Conservation (phyloP, 2,113 vertebrate species). For the Stigmatopora argus region DNA sequence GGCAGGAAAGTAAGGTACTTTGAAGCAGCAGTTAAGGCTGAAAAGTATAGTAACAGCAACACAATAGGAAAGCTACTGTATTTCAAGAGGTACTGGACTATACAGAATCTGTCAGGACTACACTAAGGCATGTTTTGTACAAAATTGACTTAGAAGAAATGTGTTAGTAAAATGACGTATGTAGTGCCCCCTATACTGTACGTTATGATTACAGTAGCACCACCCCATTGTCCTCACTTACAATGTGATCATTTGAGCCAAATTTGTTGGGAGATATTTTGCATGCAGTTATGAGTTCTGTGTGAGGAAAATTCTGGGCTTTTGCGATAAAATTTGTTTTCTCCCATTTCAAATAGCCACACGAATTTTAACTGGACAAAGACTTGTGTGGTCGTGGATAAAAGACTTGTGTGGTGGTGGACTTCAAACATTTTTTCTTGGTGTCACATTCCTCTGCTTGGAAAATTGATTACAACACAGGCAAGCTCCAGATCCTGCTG, state of each 20-base stretch:
- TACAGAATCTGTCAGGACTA: background rate
- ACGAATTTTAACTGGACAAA: conserved; percentile 17
- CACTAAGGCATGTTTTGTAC: background rate
- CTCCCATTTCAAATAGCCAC: conserved; percentile 21
- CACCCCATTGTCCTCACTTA: conserved; percentile 14
- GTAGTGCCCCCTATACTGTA: background rate
- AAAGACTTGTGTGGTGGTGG: conserved; percentile 3
- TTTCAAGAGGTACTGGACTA: background rate
- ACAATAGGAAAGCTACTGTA: background rate
- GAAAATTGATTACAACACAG: background rate
- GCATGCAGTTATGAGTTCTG: conserved; percentile 13
- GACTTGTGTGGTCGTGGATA: conserved; percentile 9
- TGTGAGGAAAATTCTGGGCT: conserved; percentile 18
- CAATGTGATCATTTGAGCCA: conserved; percentile 17
- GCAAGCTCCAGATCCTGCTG: conserved; percentile 1
- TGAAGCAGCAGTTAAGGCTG: background rate
- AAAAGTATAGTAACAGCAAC: background rate
- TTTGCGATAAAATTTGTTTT: conserved; percentile 25
- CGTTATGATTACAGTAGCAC: conserved; percentile 19
- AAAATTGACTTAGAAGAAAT: background rate
- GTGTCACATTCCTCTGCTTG: background rate
- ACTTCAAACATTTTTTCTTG: conserved; percentile 7
- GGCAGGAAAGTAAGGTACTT: background rate
- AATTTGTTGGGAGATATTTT: conserved; percentile 17
- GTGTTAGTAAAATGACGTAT: background rate